Conservation (phyloP, 2,113 vertebrate genomes). For the Laticauda colubrina region DNA sequence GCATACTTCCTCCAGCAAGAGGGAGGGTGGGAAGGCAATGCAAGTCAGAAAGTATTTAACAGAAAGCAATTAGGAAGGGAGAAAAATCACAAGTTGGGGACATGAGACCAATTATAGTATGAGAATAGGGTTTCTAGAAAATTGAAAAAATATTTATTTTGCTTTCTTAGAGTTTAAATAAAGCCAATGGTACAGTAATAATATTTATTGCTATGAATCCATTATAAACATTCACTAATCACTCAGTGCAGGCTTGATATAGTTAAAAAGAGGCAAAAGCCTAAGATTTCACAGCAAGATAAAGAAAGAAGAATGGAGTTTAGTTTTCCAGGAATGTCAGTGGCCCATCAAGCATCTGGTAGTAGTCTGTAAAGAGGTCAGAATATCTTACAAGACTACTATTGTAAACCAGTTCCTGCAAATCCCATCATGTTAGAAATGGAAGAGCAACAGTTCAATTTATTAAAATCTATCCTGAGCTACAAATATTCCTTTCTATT, state of each 20-base stretch:
- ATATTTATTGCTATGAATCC: not conserved
- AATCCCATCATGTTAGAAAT: not conserved
- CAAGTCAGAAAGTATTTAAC: conserved; percentile 2
- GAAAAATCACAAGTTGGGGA: not conserved
- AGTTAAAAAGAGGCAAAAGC: not conserved
- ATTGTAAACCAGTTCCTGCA: not conserved
- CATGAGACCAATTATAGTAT: not conserved
- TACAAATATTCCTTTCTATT: not conserved
- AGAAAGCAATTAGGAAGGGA: not conserved
- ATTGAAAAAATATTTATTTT: conserved; percentile 27
- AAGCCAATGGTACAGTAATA: conserved; percentile 16
- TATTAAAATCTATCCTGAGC: not conserved
- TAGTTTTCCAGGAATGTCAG: not conserved
- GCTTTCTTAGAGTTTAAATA: conserved; percentile 17
- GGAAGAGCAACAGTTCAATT: not conserved
- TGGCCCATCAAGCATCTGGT: not conserved
- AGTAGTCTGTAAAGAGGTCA: not conserved
- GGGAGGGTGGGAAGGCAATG: not conserved
- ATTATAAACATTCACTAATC: conserved; percentile 5
- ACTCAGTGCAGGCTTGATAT: not conserved
- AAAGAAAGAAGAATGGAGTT: not conserved
- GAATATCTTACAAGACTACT: not conserved
- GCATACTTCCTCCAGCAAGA: accelerated
- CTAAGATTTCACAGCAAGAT: not conserved
- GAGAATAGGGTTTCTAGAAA: not conserved